Conservation (phyloP, 2,113 vertebrate species). For the Lagenorhynchus albirostris region DNA sequence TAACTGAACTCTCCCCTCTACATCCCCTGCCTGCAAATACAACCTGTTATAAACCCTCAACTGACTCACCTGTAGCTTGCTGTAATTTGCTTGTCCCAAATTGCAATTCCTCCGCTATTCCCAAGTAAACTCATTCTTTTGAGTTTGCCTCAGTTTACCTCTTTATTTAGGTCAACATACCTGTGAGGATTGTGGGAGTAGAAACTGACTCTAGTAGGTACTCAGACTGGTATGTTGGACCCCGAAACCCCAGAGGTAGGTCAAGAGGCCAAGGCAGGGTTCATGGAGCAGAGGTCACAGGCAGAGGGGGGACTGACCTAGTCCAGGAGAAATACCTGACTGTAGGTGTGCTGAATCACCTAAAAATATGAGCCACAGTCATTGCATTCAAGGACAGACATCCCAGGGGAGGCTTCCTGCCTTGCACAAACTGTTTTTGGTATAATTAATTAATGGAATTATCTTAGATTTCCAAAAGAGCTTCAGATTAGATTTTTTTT, state of each 20-base stretch:
- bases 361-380: neutral
- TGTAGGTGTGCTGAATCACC: neutral
- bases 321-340: neutral
- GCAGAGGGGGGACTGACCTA: neutral
- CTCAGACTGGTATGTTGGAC: neutral
- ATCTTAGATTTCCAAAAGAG: neutral
- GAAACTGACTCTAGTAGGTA: neutral
- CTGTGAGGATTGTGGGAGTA: neutral
- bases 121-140: neutral
- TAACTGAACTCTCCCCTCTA: neutral
- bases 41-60: neutral
- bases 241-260: neutral
- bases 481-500: neutral
- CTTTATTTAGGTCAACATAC: neutral
- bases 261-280: neutral
- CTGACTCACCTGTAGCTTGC: neutral
- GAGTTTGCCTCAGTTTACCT: neutral
- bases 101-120: neutral
- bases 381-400: neutral
- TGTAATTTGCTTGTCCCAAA: neutral
- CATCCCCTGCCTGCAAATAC: neutral
- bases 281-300: neutral
- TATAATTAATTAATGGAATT: neutral
- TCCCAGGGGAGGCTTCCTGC: neutral
- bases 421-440: neutral